These are phyloP conservation scores for Ramphastos sulfuratus DNA, from an alignment of 2,113 vertebrate genomes.

Conservation along the genomic window DNA sequence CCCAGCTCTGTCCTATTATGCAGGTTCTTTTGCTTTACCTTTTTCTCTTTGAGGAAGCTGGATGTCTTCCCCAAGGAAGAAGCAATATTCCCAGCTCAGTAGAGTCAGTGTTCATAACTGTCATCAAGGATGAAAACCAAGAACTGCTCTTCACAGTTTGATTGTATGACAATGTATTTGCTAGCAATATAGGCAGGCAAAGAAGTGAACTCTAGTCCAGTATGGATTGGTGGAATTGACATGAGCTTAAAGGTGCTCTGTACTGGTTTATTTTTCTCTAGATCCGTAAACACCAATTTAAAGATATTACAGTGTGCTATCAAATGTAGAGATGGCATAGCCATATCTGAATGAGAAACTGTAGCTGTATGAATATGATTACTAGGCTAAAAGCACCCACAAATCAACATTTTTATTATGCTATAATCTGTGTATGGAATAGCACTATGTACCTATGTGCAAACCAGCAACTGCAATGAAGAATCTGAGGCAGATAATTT, in stretches of 20 bases:
- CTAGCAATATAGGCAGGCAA: neutral
- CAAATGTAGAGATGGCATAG: neutral
- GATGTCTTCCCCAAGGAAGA: neutral
- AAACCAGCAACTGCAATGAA: neutral
- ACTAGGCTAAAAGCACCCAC: neutral
- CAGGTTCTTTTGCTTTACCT: neutral
- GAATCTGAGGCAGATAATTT: neutral
- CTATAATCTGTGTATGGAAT: neutral
- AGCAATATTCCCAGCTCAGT: neutral
- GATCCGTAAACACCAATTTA: neutral
- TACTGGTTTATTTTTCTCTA: neutral
- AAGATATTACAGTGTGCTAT: neutral
- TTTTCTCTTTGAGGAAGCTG: neutral
- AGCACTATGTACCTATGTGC: neutral
- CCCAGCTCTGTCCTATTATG: neutral
- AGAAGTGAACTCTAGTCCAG: neutral
- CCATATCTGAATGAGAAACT: neutral
- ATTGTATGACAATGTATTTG: neutral
- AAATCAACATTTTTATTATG: neutral
- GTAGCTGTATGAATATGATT: neutral
- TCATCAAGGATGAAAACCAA: neutral
- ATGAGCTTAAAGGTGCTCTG: rapidly evolving
- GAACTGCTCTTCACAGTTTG: neutral
- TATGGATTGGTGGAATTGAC: neutral
- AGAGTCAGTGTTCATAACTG: neutral